Evolutionary conservation across 2,888 invertebrate genomes (phyloP), one percentile per base, ranked within the genome.

Genomic region (Volucella zonaria): DNA sequence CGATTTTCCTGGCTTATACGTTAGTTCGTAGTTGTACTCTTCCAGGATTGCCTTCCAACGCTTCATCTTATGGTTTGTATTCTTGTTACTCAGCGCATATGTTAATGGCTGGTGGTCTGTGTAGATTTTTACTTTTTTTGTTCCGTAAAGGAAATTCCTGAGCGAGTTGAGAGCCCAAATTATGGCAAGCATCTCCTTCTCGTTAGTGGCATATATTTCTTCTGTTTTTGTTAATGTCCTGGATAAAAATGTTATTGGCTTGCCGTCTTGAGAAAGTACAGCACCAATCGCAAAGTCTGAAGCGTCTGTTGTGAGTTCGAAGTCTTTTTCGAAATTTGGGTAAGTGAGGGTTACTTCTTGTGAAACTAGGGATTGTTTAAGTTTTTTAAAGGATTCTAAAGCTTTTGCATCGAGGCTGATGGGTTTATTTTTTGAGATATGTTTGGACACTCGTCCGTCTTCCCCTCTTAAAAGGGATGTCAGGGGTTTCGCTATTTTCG

Each of bases 371-470:
- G 59, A 70, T 49, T 67, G 45, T 61, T 75, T 80, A 14, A 82
- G 43, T 64, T 70, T 74, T 12, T 80, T 40, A 43, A 80, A 71
- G 12, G 80, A 49, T 15, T 80, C 49, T 11, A 66, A 23, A 2
- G 64, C 75, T 42, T 64, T 40, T 47, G 47, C 12, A 42, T 74
- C 45, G 43, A 78, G 47, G 12, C 54, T 14, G 38, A 78, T 79
- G 9, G 10, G 4, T 68, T 68, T 79, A 10, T 62, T 75, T 56
- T 70, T 75, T 43, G 70, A 78, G 43, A 56, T 45, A 6, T 58
- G 31, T 67, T 73, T 77, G 59, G 58, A 23, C 71, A 77, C 76
- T 3, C 59, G 76, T 77, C 68, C 70, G n/a, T 62, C 70, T 61
- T 76, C 67, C 58, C 70, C 75, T 77, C 59, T 54, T 42, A 79